Evolutionary conservation across 2,113 vertebrate species (phyloP).

Genomic region (Sebastes schlegelii): DNA sequence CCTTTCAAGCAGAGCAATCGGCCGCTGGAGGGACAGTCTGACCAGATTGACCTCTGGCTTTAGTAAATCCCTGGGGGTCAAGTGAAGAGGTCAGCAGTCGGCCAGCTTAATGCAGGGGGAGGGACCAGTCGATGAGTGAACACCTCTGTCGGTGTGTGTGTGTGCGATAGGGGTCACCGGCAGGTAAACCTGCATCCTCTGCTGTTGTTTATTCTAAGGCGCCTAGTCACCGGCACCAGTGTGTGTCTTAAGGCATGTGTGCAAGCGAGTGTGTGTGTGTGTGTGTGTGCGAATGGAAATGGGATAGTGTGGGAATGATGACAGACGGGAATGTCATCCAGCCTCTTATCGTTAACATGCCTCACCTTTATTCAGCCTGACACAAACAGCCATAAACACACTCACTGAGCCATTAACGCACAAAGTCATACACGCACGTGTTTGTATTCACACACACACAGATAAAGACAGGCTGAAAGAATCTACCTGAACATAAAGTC

Average conservation of each 20-base stretch:
- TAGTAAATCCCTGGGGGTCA: slow-evolving; percentile 69
- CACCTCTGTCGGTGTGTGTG: slow-evolving; percentile 55
- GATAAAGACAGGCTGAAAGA: slow-evolving; percentile 11
- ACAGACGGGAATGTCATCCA: slow-evolving; percentile 81
- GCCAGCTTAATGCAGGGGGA: slow-evolving; percentile 62
- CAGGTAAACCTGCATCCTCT: slow-evolving; percentile 75
- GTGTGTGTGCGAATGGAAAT: slow-evolving; percentile 52
- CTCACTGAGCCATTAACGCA: slow-evolving; percentile 56
- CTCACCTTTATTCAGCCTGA: slow-evolving; percentile 73
- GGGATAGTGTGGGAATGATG: slow-evolving; percentile 74
- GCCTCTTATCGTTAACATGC: slow-evolving; percentile 78
- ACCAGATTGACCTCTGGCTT: slow-evolving; percentile 75
- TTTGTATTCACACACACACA: slow-evolving; percentile 24
- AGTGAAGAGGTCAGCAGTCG: slow-evolving; percentile 71
- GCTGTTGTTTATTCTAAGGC: slow-evolving; percentile 71
- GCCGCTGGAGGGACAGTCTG: slow-evolving; percentile 63
- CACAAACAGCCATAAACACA: slow-evolving; percentile 69
- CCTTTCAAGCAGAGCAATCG: slow-evolving; percentile 59
- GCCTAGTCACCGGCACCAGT: slow-evolving; percentile 55
- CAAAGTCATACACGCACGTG: slow-evolving; percentile 28
- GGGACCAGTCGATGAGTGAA: slow-evolving; percentile 59
- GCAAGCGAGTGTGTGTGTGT: slow-evolving; percentile 30
- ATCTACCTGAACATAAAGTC: slow-evolving; percentile 2
- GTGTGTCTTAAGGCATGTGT: slow-evolving; percentile 41
- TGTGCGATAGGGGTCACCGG: slow-evolving; percentile 61